Percentiles rank a stretch among this genome's conserved stretches.
Evolutionary conservation across 1,140 invertebrate genomes (phyloP).

Genomic region (Leptonema lineaticorne): DNA sequence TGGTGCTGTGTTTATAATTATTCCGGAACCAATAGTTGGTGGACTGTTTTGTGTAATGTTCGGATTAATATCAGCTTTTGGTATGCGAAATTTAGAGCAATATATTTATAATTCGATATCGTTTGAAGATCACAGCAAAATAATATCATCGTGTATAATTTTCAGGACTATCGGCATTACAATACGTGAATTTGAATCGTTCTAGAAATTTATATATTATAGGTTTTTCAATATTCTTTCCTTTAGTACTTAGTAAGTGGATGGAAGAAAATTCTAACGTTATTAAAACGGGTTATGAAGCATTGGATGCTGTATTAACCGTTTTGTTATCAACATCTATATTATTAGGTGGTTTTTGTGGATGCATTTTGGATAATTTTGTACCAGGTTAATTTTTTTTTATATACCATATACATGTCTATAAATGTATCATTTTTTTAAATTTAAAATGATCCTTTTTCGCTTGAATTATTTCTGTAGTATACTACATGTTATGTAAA

Average conservation of each 20-base stretch:
- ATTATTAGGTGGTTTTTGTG: constrained; percentile 76
- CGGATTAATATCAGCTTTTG: constrained; percentile 81
- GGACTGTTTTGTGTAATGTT: constrained; percentile 87
- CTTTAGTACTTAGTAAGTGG: constrained; percentile 78
- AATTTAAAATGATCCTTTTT: background rate
- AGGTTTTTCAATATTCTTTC: constrained; percentile 85
- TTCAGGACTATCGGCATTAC: constrained; percentile 74
- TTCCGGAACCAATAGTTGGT: constrained; percentile 86
- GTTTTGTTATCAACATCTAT: constrained; percentile 84
- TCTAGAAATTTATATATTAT: constrained; percentile 84
- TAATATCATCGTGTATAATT: background rate
- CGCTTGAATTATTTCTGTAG: no score
- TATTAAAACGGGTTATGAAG: constrained; percentile 71
- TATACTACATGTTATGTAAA: no score
- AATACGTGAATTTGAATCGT: constrained; percentile 80
- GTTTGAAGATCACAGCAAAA: no score
- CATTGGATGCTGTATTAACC: constrained; percentile 71
- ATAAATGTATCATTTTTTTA: background rate
- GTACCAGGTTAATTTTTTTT: constrained; percentile 69
- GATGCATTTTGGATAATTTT: constrained; percentile 81
- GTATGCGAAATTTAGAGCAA: constrained; percentile 44
- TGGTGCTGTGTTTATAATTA: constrained; percentile 83
- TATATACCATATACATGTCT: background rate
- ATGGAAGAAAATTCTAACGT: constrained; percentile 64
- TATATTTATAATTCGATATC: background rate